Evolutionary conservation across 2,888 invertebrate genomes (phyloP).

Genomic region (Drosophila kambysellisi): DNA sequence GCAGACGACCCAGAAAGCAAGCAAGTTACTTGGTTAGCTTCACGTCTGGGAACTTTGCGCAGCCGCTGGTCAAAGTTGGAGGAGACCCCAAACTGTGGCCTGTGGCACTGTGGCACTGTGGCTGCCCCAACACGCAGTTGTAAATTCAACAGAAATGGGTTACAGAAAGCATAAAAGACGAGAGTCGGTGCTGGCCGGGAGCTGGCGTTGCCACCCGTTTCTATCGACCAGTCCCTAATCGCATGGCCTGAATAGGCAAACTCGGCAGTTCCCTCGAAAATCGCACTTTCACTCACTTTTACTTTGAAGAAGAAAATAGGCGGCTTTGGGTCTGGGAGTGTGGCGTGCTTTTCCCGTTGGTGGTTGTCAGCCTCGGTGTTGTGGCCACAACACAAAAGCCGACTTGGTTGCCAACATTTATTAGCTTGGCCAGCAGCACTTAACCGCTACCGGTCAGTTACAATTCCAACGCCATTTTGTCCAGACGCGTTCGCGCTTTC

Average conservation of each 20-base stretch:
- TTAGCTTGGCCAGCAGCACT: conserved; percentile 57
- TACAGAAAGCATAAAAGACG: conserved; percentile 50
- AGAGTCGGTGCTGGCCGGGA: not conserved
- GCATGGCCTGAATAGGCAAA: conserved; percentile 68
- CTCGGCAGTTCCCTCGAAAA: conserved; percentile 44
- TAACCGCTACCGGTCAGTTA: conserved; percentile 80
- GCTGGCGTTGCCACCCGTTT: conserved; percentile 6
- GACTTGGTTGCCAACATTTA: conserved; percentile 57
- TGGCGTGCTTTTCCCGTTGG: conserved; percentile 40
- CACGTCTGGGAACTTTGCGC: conserved; percentile 57
- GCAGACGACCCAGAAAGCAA: conserved; percentile 64
- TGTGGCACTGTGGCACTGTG: not conserved
- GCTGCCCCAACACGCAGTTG: conserved; percentile 27
- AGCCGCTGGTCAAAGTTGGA: conserved; percentile 64
- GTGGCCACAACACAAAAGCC: conserved; percentile 67
- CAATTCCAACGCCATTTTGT: conserved; percentile 69
- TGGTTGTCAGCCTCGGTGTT: conserved; percentile 62
- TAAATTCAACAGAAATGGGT: conserved; percentile 64
- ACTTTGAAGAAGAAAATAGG: conserved; percentile 35
- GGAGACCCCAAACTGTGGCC: conserved; percentile 9
- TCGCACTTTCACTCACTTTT: conserved; percentile 72
- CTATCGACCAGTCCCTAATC: conserved; percentile 63
- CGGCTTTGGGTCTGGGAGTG: conserved; percentile 31
- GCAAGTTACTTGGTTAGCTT: conserved; percentile 17
- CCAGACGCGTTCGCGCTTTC: conserved; percentile 59